Evolutionary conservation across 2,888 invertebrate species (phyloP).

Genomic region (Pristionchus entomophagus): DNA sequence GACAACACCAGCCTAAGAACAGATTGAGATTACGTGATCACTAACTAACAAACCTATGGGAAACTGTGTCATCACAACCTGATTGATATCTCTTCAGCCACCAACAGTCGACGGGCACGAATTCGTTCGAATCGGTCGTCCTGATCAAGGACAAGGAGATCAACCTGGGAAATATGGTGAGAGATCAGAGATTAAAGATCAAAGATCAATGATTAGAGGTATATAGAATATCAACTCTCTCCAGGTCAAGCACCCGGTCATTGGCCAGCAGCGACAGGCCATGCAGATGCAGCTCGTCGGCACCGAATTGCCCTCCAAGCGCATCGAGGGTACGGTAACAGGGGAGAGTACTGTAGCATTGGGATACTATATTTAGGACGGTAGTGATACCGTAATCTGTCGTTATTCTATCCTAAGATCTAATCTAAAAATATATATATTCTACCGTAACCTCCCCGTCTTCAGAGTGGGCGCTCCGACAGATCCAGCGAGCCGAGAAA

Average conservation of each 20-base stretch:
- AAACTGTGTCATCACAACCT: not conserved
- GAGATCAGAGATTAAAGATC: not conserved
- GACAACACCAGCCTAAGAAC: too few species aligned
- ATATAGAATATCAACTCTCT: not conserved
- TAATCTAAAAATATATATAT: too few species aligned
- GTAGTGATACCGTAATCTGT: not conserved
- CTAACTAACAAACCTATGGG: not conserved
- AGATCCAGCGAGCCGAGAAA: not conserved
- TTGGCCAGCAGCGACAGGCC: not conserved
- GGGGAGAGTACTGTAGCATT: not conserved
- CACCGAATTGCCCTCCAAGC: not conserved
- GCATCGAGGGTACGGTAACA: slow-evolving; percentile 8
- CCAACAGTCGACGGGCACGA: not conserved
- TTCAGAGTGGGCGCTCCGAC: slow-evolving; percentile 1
- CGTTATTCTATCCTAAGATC: too few species aligned
- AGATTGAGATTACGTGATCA: too few species aligned
- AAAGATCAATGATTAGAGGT: not conserved
- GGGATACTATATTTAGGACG: not conserved
- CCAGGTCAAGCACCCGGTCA: not conserved
- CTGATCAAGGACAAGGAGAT: not conserved
- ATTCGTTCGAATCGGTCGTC: slow-evolving; percentile 12
- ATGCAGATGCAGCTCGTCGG: not conserved
- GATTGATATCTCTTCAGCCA: not conserved
- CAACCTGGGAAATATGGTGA: not conserved
- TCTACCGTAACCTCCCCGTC: too few species aligned